A percentile compares a stretch with the other conserved stretches of the same genome.
Evolutionary conservation across 2,797 vertebrate genomes (phyloP).

Genomic region (Allobates femoralis): DNA sequence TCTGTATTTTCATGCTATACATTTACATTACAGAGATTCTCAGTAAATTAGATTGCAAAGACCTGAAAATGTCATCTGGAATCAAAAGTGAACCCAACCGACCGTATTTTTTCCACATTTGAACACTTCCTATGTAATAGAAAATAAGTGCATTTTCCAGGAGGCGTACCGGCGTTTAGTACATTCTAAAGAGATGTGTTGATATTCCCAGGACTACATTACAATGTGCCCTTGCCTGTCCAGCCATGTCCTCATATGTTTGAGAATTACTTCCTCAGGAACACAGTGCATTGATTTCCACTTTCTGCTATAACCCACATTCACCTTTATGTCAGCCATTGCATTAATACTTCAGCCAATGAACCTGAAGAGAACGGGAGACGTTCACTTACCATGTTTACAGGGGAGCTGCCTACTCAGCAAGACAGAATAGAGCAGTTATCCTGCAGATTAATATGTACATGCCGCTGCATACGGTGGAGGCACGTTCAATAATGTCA

Average conservation of each 20-base stretch:
- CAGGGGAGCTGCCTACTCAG: slow-evolving; percentile 32
- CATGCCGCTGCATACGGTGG: not conserved
- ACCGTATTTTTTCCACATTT: not conserved
- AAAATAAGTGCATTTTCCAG: slow-evolving; percentile 5
- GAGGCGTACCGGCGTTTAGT: not conserved
- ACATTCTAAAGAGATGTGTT: not conserved
- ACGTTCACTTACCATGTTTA: slow-evolving; percentile 1
- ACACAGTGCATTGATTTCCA: slow-evolving; percentile 44
- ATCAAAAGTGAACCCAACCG: not conserved
- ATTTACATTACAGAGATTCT: not conserved
- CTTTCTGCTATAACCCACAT: slow-evolving; percentile 27
- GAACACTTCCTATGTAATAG: not conserved
- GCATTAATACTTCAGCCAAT: slow-evolving; percentile 23
- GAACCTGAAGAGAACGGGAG: slow-evolving; percentile 26
- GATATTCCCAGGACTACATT: slow-evolving; percentile 41
- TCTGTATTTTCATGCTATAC: not conserved
- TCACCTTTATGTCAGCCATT: slow-evolving; percentile 43
- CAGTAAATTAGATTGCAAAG: not conserved
- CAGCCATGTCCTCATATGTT: slow-evolving; percentile 30
- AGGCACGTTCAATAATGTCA: not conserved
- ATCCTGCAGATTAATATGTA: not conserved
- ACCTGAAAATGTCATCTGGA: not conserved
- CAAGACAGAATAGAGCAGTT: not conserved
- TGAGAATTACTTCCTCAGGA: slow-evolving; percentile 32
- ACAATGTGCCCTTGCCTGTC: slow-evolving; percentile 24